A percentile compares a stretch with the other conserved stretches of the same genome.
These are phyloP conservation scores for Catharus minimus DNA, from an alignment of 2,113 vertebrate genomes.

Conservation along the genomic window DNA sequence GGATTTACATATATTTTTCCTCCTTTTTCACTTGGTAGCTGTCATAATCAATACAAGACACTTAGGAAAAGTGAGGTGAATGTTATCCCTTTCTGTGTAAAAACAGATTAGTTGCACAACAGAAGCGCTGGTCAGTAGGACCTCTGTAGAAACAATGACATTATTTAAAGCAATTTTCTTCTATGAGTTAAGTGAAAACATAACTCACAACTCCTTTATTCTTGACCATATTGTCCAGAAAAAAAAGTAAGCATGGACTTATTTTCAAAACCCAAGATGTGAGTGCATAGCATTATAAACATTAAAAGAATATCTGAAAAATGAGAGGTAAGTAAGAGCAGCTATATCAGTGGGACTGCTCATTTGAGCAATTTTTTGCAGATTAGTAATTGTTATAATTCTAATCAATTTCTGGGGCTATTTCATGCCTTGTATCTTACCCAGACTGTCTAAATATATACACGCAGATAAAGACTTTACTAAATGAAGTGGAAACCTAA, in stretches of 20 bases:
- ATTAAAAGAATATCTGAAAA: background rate
- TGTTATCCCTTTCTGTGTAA: background rate
- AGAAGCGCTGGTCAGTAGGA: background rate
- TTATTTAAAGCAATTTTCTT: background rate
- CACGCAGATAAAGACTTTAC: background rate
- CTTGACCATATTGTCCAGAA: background rate
- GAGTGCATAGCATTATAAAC: background rate
- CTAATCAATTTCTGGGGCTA: background rate
- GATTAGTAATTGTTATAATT: background rate
- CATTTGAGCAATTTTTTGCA: background rate
- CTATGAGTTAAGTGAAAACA: background rate
- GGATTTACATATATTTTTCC: background rate
- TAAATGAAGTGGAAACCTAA: background rate
- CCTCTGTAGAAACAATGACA: background rate
- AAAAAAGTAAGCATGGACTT: background rate
- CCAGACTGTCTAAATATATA: background rate
- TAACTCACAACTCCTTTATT: background rate
- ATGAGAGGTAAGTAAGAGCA: background rate
- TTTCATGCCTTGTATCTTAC: background rate
- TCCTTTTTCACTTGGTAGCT: background rate
- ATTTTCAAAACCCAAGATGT: background rate
- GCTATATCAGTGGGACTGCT: background rate
- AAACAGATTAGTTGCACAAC: background rate
- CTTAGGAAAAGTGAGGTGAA: background rate
- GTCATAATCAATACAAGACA: background rate